Evolutionary conservation across 2,797 vertebrate species (phyloP).

Genomic region (Scomberomorus guttatus): DNA sequence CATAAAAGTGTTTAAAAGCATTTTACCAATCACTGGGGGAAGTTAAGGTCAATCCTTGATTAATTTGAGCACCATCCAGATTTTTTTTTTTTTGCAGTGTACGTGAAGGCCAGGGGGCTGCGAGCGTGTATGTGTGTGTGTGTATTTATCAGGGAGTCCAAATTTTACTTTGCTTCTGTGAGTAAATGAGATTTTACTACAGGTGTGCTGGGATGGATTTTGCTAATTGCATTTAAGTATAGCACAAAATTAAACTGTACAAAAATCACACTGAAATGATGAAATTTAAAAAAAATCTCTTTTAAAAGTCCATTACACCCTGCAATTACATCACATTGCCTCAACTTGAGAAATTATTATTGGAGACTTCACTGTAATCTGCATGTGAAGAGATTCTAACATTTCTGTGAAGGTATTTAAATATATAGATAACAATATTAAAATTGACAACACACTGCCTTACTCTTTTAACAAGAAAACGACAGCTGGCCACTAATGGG

Average conservation of each 20-base stretch:
- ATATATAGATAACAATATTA: background rate
- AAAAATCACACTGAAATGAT: background rate
- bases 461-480: background rate
- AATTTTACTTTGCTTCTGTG: background rate
- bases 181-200: background rate
- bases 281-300: too few species aligned
- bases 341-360: background rate
- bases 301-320: background rate
- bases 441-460: background rate
- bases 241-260: background rate
- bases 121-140: background rate
- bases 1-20: conserved; percentile 37
- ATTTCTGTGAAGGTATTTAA: background rate
- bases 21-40: conserved; percentile 33
- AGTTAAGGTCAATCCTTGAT: conserved; percentile 9
- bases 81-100: background rate
- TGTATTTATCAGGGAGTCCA: background rate
- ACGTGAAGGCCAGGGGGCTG: background rate
- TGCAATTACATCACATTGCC: background rate
- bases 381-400: background rate
- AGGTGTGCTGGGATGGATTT: background rate
- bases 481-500: background rate
- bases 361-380: background rate
- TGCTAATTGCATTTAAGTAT: background rate
- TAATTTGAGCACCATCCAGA: conserved; percentile 19